Base-by-base conservation (phyloP, 30 jellyfish, hydroid and myxozoan species). In the Rhopilema esculentum region DNA sequence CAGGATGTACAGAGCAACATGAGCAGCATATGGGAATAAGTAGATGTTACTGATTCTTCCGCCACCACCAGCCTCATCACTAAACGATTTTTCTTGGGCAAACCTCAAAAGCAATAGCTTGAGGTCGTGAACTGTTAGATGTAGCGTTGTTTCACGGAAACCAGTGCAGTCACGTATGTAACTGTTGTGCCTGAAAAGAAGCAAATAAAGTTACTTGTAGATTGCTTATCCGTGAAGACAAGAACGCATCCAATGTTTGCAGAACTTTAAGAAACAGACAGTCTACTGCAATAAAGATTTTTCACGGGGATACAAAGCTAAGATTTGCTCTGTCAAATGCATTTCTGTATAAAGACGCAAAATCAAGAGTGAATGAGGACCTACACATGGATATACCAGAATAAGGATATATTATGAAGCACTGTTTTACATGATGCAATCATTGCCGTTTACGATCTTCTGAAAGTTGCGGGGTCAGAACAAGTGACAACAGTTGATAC, bases 51-150 rank as follows among this genome's bases (percentile, higher is more conserved):
- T 94, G 94, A 68, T 86, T 79, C 92, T 79, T 19, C 99, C 99
- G 8, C 99, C 99, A 57, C 99, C 99, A 33, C 99, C 99, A 24
- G 97, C 95, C 65, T 89, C 97, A 49, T 81, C 92, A 18, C 96
- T 82, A 85, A 94, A 94, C 19, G 99, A 94, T 32, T 74, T 85
- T 85, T 94, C 97, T 57, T 89, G 97, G 29, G 99, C 97, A 75
- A 94, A 94, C 27, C 95, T 88, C 31, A 80, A 67, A 65, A 94
- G 49, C 87, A 86, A 77, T 62, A 94, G 71, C 76, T 97, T 94
- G 40, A 94, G 70, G 57, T 94, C 99, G 78, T 94, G 99, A 1
- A 89, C 91, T 27, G 91, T 72, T 1, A 97, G 90, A 49, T 94
- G 97, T 72, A 94, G 80, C n/a, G 97, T 94, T 26, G 99, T 97